Evolutionary conservation across 2,888 invertebrate species (phyloP).

Genomic region (Conus canariensis): DNA sequence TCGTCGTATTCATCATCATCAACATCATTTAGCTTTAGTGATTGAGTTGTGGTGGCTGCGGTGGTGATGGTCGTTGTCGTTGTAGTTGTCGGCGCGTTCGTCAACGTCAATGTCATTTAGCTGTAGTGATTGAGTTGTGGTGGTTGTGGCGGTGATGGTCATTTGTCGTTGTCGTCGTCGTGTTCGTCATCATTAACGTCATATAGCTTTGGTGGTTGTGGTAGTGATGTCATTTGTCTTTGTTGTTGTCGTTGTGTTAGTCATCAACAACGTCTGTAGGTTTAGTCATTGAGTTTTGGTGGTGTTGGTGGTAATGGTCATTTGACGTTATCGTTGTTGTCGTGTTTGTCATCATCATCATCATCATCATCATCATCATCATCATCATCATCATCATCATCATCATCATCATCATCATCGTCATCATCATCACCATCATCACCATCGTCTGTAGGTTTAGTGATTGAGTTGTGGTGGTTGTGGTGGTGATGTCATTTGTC

Average conservation of each 20-base stretch:
- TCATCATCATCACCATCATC: slow-evolving; percentile 20
- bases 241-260: background rate
- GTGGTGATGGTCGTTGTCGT: background rate
- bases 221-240: background rate
- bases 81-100: background rate
- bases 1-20: slow-evolving; percentile 20
- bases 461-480: background rate
- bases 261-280: background rate
- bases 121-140: background rate
- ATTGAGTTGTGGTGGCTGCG: background rate
- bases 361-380: background rate
- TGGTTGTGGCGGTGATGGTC: slow-evolving; percentile 16
- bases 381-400: background rate
- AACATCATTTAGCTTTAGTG: background rate
- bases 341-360: slow-evolving; percentile 9
- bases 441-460: too few relatives aligned
- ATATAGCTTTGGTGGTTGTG: too few relatives aligned
- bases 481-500: background rate
- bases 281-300: too few relatives aligned
- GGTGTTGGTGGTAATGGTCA: background rate
- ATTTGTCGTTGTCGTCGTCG: background rate
- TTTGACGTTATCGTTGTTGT: background rate
- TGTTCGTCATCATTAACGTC: slow-evolving; percentile 25
- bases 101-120: background rate
- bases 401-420: background rate